phyloP scores from a whole-genome alignment of 2,888 invertebrate species.

The Spialia ferax region DNA sequence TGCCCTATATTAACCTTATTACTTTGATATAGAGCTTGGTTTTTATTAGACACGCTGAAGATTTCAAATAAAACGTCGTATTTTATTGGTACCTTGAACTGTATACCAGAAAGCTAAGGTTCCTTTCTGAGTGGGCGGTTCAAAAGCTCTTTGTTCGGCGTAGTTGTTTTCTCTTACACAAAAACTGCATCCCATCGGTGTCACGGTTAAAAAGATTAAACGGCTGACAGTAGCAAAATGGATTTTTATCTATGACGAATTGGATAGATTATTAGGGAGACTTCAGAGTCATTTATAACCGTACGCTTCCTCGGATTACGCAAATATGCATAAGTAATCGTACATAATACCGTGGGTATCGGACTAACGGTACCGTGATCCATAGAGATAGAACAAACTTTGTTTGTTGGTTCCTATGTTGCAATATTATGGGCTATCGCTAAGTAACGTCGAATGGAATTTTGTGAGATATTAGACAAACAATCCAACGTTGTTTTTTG shows the following conservation, averaged over 20 bases:
- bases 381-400: slow-evolving; percentile 33
- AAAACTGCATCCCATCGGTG: slow-evolving; percentile 54
- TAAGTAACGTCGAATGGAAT: slow-evolving; percentile 9
- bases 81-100: slow-evolving; percentile 12
- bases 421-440: slow-evolving; percentile 10
- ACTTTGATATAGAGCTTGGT: slow-evolving; percentile 25
- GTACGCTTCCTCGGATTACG: slow-evolving; percentile 34
- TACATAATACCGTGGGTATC: slow-evolving; percentile 26
- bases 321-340: slow-evolving; percentile 34
- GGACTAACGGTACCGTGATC: slow-evolving; percentile 30
- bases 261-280: slow-evolving; percentile 52
- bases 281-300: slow-evolving; percentile 47
- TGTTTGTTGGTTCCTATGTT: slow-evolving; percentile 23
- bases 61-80: slow-evolving; percentile 23
- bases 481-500: neutral
- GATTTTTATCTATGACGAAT: slow-evolving; percentile 60
- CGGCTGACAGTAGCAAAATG: slow-evolving; percentile 55
- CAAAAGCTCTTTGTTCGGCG: slow-evolving; percentile 13
- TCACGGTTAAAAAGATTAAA: slow-evolving; percentile 53
- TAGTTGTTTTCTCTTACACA: slow-evolving; percentile 41
- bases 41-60: slow-evolving; percentile 28
- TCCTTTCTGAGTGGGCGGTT: neutral
- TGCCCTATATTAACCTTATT: slow-evolving; percentile 32
- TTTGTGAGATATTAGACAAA: neutral
- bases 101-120: slow-evolving; percentile 6